These are phyloP conservation scores for Eilema sororculum DNA, from an alignment of 2,888 invertebrate genomes.

Conservation along the genomic window DNA sequence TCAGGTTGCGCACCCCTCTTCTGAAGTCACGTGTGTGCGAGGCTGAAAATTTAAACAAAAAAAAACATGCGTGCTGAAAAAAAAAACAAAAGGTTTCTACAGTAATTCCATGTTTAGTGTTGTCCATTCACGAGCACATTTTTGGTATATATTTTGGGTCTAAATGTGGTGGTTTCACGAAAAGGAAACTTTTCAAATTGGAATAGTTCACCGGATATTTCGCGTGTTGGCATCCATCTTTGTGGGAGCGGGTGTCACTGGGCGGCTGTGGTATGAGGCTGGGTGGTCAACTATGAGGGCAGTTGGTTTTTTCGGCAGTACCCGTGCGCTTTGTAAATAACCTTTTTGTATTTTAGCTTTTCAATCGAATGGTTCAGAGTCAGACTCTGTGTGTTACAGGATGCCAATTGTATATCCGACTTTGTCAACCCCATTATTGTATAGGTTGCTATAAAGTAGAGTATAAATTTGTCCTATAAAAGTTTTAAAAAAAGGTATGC, in stretches of 20 bases:
- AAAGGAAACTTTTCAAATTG: conserved; percentile 83
- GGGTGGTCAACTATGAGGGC: conserved; percentile 51
- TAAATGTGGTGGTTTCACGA: conserved; percentile 71
- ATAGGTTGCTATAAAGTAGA: neutral
- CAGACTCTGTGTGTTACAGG: neutral
- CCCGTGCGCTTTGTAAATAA: conserved; percentile 69
- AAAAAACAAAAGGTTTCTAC: neutral
- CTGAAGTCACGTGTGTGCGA: no score
- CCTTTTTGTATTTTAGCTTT: conserved; percentile 67
- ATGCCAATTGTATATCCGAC: no score
- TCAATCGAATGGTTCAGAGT: conserved; percentile 43
- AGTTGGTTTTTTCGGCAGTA: conserved; percentile 74
- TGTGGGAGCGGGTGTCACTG: conserved; percentile 66
- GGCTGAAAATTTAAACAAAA: no score
- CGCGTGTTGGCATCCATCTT: conserved; percentile 77
- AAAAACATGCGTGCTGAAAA: no score
- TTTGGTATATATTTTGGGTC: conserved; percentile 70
- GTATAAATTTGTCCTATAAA: no score
- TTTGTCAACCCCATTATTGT: neutral
- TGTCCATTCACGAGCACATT: conserved; percentile 42
- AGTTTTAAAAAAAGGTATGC: no score
- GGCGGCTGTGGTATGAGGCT: conserved; percentile 44
- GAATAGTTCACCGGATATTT: conserved; percentile 82
- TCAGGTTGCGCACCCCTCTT: no score
- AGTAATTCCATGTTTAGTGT: neutral